Percentiles rank a stretch among this genome's conserved stretches.
phyloP scores from a whole-genome alignment of 2,888 invertebrate species.

The Tachina lurida region DNA sequence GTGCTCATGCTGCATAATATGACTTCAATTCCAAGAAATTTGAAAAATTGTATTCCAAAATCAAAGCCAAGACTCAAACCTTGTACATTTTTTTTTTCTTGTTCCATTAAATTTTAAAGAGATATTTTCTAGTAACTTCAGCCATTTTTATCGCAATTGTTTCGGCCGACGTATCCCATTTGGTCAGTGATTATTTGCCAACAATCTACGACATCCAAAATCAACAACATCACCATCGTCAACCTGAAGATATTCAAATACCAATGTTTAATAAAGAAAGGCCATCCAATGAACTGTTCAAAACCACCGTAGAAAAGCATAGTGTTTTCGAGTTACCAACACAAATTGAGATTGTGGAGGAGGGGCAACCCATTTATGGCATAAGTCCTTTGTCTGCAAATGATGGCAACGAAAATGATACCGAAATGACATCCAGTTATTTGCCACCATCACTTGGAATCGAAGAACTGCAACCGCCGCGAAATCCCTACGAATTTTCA shows the following conservation, averaged over 20 bases:
- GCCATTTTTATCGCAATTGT: slow-evolving; percentile 71
- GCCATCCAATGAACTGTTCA: slow-evolving; percentile 26
- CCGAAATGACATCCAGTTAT: neutral
- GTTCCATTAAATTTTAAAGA: slow-evolving; percentile 24
- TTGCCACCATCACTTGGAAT: slow-evolving; percentile 69
- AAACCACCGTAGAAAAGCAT: slow-evolving; percentile 76
- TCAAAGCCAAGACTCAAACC: neutral
- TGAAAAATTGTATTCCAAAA: no score
- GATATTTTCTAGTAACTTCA: slow-evolving; percentile 36
- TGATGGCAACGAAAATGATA: neutral
- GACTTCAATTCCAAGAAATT: neutral
- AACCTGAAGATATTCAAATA: neutral
- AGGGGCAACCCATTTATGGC: slow-evolving; percentile 59
- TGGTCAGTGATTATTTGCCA: slow-evolving; percentile 76
- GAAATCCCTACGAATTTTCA: slow-evolving; percentile 63
- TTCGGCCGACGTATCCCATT: slow-evolving; percentile 77
- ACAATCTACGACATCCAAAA: slow-evolving; percentile 62
- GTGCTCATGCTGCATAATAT: neutral
- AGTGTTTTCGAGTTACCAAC: slow-evolving; percentile 77
- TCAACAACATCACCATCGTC: neutral
- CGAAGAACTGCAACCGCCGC: slow-evolving; percentile 40
- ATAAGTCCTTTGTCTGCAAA: neutral
- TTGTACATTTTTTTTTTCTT: neutral
- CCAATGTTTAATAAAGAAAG: neutral
- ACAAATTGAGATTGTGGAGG: slow-evolving; percentile 76